phyloP scores from a whole-genome alignment of 2,797 vertebrate species.

The Ispidina lecontei region DNA sequence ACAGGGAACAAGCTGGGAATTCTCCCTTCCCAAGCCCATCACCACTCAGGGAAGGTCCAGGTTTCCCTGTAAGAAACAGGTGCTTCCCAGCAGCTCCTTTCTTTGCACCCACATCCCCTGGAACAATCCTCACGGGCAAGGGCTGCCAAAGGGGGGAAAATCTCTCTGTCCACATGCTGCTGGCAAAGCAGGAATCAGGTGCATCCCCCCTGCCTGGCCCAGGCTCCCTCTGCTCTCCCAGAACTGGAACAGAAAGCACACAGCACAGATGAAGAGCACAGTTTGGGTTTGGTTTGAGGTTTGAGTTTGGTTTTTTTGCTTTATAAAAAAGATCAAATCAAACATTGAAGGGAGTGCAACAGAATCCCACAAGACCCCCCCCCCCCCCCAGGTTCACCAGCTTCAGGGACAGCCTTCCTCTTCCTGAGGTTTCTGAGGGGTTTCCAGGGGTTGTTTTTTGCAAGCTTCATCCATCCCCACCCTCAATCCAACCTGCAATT shows the following conservation, averaged over 20 bases:
- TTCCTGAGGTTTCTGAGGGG: background rate
- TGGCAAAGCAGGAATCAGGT: background rate
- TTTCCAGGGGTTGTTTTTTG: background rate
- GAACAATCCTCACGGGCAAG: too few relatives aligned
- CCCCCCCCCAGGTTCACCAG: background rate
- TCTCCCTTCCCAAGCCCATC: background rate
- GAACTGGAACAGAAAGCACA: background rate
- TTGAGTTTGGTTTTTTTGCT: background rate
- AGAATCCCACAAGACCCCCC: background rate
- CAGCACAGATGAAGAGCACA: background rate
- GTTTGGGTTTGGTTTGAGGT: too few relatives aligned
- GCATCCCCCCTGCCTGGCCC: fast-evolving
- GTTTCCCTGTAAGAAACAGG: background rate
- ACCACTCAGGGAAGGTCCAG: background rate
- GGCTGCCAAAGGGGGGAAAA: background rate
- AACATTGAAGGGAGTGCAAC: slow-evolving; percentile 19
- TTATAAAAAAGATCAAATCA: slow-evolving; percentile 28
- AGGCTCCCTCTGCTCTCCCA: background rate
- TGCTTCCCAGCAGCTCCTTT: background rate
- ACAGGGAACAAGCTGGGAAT: background rate
- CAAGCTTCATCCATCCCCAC: background rate
- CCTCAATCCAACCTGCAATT: fast-evolving
- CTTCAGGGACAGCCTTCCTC: background rate
- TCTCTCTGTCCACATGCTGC: fast-evolving
- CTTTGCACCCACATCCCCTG: background rate